Evolutionary conservation across 2,113 vertebrate species (phyloP), one percentile per base, ranked within the genome.

Genomic region (Orycteropus afer): DNA sequence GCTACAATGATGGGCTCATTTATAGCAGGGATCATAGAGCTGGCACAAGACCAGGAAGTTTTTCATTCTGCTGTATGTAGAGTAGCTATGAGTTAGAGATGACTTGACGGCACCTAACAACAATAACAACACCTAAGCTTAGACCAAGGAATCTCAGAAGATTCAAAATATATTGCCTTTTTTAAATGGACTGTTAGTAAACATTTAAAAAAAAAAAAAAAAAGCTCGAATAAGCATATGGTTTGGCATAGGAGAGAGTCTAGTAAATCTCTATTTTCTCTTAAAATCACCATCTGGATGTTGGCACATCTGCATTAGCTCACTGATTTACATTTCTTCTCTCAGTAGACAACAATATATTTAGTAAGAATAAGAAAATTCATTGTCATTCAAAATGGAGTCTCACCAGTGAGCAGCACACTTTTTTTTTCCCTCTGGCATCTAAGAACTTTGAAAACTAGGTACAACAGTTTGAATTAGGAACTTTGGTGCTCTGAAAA

Each of bases 311-410:
- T 91, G 47, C 27, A 78, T 81, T 85, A 85, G 86, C 37, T 86
- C 59, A 74, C 57, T 92, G 40, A 95, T 92, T 96, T 89, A 91
- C 45, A 86, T 90, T 92, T 90, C 20, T 94, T 95, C 57, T 81
- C 51, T 77, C 32, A 80, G 29, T 82, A 77, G 27, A 80, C 2
- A 22, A 77, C 37, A 27, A 1, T 59, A 63, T 90, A 37, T 40
- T 82, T 65, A 78, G 25, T 82, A 77, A 91, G 34, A 94, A 90
- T 7, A 82, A 80, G 40, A 96, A 92, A 85, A 95, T 90, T 15
- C 59, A 90, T 53, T 15, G 15, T 92, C 94, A n/a, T n/a, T n/a
- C n/a, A n/a, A n/a, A n/a, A n/a, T n/a, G n/a, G n/a, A n/a, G n/a
- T n/a, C n/a, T n/a, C n/a, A n/a, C n/a, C n/a, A n/a, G n/a, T n/a